These are phyloP conservation scores for Agapornis roseicollis DNA, from an alignment of 2,113 vertebrate species.

Conservation along the genomic window DNA sequence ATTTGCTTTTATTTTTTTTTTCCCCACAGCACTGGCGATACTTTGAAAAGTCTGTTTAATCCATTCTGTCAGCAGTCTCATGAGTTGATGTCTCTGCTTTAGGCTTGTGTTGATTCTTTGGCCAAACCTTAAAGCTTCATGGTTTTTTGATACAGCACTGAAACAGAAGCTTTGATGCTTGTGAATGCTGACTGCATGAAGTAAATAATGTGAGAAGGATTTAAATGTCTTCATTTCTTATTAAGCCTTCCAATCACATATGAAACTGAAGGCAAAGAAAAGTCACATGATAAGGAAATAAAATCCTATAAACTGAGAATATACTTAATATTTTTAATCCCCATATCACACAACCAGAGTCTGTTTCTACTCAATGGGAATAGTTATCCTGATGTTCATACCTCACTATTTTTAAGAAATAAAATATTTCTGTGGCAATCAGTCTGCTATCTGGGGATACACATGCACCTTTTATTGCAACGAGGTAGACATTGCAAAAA, in stretches of 20 bases:
- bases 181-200: slow-evolving; percentile 16
- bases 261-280: slow-evolving; percentile 28
- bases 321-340: slow-evolving; percentile 7
- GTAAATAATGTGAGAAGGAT: background rate
- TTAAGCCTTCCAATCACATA: slow-evolving; percentile 26
- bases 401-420: background rate
- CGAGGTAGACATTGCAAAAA: background rate
- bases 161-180: slow-evolving; percentile 54
- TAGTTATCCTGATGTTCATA: background rate
- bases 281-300: slow-evolving; percentile 11
- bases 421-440: background rate
- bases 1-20: background rate
- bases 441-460: background rate
- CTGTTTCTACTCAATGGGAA: background rate
- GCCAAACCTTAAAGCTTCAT: slow-evolving; percentile 21
- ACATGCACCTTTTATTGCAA: background rate
- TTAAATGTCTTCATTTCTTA: slow-evolving; percentile 26
- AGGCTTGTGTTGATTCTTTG: slow-evolving; percentile 5
- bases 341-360: background rate
- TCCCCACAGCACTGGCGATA: background rate
- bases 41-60: slow-evolving; percentile 50
- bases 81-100: slow-evolving; percentile 17
- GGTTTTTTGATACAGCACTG: slow-evolving; percentile 38
- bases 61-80: slow-evolving; percentile 5
- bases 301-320: slow-evolving; percentile 9